Conservation (phyloP, 2,113 vertebrate genomes). For the Tragulus kanchil region DNA sequence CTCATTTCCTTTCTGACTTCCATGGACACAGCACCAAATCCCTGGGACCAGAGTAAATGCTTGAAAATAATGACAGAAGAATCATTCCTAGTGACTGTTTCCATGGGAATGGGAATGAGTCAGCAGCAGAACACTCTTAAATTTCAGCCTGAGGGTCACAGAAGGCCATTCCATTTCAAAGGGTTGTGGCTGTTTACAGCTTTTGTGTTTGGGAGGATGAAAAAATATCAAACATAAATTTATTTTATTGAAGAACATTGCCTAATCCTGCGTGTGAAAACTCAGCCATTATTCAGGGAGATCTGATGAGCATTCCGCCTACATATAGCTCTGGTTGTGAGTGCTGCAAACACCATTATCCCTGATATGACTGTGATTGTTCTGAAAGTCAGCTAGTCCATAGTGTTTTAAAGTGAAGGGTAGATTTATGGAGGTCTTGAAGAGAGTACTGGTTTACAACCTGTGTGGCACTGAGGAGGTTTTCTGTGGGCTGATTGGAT, state of each 20-base stretch:
- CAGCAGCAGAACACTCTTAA: slow-evolving; percentile 73
- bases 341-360: not conserved
- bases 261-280: slow-evolving; percentile 59
- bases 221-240: slow-evolving; percentile 76
- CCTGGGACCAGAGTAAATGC: slow-evolving; percentile 45
- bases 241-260: slow-evolving; percentile 65
- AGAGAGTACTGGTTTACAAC: slow-evolving; percentile 44
- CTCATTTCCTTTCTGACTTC: slow-evolving; percentile 61
- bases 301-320: not conserved
- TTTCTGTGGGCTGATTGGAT: slow-evolving; percentile 21
- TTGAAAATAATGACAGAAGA: slow-evolving; percentile 73
- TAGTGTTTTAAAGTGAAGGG: not conserved
- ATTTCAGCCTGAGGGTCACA: slow-evolving; percentile 80
- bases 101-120: slow-evolving; percentile 81
- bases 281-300: slow-evolving; percentile 7
- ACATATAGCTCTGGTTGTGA: not conserved
- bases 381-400: slow-evolving; percentile 1
- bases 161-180: slow-evolving; percentile 82
- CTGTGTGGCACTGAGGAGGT: not conserved
- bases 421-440: not conserved
- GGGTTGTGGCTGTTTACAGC: slow-evolving; percentile 64
- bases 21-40: slow-evolving; percentile 48
- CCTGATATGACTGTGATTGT: not conserved
- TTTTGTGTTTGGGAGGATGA: slow-evolving; percentile 66
- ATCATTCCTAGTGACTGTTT: slow-evolving; percentile 77